Conservation (phyloP, 2,797 vertebrate species). For the Megalops cyprinoides region DNA sequence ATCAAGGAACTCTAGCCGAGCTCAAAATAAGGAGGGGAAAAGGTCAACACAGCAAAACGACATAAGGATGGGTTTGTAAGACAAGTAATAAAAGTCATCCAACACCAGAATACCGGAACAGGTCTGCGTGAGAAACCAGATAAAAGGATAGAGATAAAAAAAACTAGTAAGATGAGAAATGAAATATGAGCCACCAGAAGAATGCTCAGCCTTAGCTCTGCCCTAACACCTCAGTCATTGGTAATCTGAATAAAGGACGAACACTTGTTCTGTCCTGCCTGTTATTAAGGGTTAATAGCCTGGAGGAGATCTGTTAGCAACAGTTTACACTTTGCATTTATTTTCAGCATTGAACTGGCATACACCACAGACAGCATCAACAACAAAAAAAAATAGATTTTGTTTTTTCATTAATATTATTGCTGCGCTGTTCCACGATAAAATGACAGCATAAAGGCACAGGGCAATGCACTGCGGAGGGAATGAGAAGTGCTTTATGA, state of each 20-base stretch:
- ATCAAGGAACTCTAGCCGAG: constrained; percentile 4
- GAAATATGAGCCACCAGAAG: constrained; percentile 36
- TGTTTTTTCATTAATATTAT: too few relatives aligned
- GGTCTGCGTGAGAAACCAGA: not conserved
- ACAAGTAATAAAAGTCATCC: not conserved
- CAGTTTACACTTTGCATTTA: too few relatives aligned
- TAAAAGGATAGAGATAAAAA: not conserved
- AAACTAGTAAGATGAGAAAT: not conserved
- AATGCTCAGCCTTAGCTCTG: constrained; percentile 41
- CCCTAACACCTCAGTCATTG: constrained; percentile 28
- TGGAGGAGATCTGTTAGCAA: too few relatives aligned
- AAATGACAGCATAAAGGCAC: not conserved
- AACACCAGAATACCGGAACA: not conserved
- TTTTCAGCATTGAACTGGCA: too few relatives aligned
- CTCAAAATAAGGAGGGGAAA: not conserved
- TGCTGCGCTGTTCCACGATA: too few relatives aligned
- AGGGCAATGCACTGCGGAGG: not conserved
- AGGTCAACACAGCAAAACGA: not conserved
- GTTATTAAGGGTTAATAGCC: constrained; percentile 47
- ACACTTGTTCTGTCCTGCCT: constrained; percentile 42
- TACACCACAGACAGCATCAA: constrained; percentile 32
- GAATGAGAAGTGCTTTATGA: not conserved
- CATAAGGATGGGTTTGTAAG: constrained; percentile 14
- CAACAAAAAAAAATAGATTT: too few relatives aligned
- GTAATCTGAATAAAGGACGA: constrained; percentile 50